Conservation (phyloP, 1,140 invertebrate species). For the Trichogramma pretiosum region DNA sequence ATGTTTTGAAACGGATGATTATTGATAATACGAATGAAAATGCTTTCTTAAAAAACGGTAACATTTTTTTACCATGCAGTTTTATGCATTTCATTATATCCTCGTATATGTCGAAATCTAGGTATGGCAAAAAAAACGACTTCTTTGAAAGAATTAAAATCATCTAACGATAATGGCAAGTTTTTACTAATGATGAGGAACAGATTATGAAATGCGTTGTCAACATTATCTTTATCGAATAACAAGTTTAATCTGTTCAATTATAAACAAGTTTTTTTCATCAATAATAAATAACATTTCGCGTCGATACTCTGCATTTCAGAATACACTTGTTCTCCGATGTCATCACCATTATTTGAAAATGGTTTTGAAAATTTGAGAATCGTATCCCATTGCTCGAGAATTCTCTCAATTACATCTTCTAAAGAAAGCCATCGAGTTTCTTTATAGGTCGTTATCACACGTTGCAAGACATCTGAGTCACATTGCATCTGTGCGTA, state of each 20-base stretch:
- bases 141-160: neutral
- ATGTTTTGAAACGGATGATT: no score
- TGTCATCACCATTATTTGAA: neutral
- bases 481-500: neutral
- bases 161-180: neutral
- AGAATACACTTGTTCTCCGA: neutral
- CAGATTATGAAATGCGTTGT: neutral
- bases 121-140: neutral
- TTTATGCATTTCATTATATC: neutral
- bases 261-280: neutral
- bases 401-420: neutral
- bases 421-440: neutral
- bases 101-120: neutral
- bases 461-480: neutral
- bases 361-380: neutral
- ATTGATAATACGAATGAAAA: neutral
- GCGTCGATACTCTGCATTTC: neutral
- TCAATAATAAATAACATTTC: neutral
- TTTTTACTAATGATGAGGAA: neutral
- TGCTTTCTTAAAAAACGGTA: neutral
- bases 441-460: neutral
- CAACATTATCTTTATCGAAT: neutral
- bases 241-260: neutral
- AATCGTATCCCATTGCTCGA: neutral
- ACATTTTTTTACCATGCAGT: neutral